Percentiles rank a stretch among this genome's conserved stretches.
phyloP scores from a whole-genome alignment of 1,140 invertebrate species.

The Drosophila orena region DNA sequence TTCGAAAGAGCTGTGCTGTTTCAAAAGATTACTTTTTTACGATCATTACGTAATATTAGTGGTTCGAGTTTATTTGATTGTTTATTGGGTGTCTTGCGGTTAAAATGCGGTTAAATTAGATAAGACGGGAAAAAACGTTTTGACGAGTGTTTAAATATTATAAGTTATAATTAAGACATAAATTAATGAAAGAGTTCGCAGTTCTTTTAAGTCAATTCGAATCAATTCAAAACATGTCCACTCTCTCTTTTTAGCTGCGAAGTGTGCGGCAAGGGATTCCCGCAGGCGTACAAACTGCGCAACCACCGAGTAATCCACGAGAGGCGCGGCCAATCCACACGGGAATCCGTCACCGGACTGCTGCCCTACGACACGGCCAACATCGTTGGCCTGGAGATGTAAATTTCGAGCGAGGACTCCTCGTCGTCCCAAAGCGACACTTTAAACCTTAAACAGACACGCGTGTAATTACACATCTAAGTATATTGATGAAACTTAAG shows the following conservation, averaged over 20 bases:
- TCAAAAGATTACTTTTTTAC: background rate
- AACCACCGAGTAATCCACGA: conserved; percentile 75
- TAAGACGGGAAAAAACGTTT: too few relatives aligned
- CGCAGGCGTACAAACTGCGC: conserved; percentile 74
- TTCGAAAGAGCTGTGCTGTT: background rate
- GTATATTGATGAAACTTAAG: conserved; percentile 67
- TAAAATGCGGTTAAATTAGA: background rate
- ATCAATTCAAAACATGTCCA: background rate
- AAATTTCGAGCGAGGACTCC: conserved; percentile 11
- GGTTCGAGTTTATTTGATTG: background rate
- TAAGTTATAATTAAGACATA: background rate
- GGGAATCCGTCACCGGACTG: conserved; percentile 35
- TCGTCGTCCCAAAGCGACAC: conserved; percentile 8
- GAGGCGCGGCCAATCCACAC: conserved; percentile 27
- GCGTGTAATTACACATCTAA: conserved; percentile 54
- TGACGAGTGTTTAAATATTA: background rate
- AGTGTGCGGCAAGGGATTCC: conserved; percentile 80
- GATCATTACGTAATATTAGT: background rate
- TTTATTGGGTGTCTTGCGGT: background rate
- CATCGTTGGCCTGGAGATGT: conserved; percentile 62
- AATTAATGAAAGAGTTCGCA: background rate
- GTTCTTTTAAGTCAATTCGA: background rate
- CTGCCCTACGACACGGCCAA: conserved; percentile 50
- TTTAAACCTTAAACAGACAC: conserved; percentile 29
- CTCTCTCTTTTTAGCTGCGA: conserved; percentile 59